A percentile compares a stretch with the other conserved stretches of the same genome.
phyloP scores from a whole-genome alignment of 2,888 invertebrate genomes.

The Standfussiana lucernea region DNA sequence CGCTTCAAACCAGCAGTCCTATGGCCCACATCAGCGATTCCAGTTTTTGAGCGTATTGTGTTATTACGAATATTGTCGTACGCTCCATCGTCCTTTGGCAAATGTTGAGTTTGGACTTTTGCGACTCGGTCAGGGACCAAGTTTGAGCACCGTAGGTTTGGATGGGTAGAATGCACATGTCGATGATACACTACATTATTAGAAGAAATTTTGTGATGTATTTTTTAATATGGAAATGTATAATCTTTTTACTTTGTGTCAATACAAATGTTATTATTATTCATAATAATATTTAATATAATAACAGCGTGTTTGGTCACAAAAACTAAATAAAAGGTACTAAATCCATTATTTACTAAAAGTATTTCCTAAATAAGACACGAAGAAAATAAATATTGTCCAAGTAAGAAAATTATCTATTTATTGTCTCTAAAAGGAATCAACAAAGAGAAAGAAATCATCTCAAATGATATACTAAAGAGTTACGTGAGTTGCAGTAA shows the following conservation, averaged over 20 bases:
- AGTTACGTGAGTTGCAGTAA: conserved; percentile 44
- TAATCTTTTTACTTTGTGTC: too few relatives aligned
- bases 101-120: too few relatives aligned
- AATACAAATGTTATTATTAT: too few relatives aligned
- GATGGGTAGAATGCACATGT: too few relatives aligned
- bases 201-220: background rate
- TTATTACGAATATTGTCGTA: too few relatives aligned
- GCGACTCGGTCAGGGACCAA: too few relatives aligned
- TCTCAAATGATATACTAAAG: conserved; percentile 41
- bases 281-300: background rate
- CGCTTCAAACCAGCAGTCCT: too few relatives aligned
- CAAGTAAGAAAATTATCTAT: conserved; percentile 31
- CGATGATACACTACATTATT: background rate
- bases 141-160: too few relatives aligned
- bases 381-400: conserved; percentile 20
- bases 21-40: too few relatives aligned
- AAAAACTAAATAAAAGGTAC: background rate
- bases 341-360: conserved; percentile 11
- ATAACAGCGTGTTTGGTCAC: background rate
- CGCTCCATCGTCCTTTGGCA: too few relatives aligned
- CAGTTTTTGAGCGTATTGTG: too few relatives aligned
- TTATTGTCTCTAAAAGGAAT: conserved; percentile 41
- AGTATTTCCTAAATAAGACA: conserved; percentile 1
- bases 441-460: conserved; percentile 28
- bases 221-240: too few relatives aligned